Evolutionary conservation across 2,113 vertebrate genomes (phyloP).

Genomic region (Gymnocephalus cernua): DNA sequence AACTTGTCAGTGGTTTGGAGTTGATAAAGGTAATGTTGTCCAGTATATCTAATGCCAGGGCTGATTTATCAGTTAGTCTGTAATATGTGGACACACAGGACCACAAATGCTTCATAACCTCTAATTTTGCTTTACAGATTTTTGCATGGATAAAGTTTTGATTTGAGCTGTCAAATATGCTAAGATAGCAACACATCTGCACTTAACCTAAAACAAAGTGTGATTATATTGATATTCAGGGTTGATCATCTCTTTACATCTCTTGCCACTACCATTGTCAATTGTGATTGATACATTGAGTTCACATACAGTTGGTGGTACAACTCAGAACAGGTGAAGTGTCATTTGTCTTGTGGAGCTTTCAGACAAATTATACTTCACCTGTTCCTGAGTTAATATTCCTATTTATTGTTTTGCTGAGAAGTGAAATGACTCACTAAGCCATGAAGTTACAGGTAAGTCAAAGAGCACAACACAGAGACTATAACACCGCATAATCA

Average conservation of each 20-base stretch:
- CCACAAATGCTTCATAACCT: neutral
- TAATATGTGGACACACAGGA: neutral
- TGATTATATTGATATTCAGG: neutral
- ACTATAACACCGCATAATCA: slow-evolving; percentile 38
- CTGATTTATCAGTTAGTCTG: neutral
- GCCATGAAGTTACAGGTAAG: slow-evolving; percentile 39
- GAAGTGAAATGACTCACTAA: slow-evolving; percentile 34
- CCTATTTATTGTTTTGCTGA: slow-evolving; percentile 1
- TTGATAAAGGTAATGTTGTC: neutral
- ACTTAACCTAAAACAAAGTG: neutral
- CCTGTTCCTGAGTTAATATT: slow-evolving; percentile 41
- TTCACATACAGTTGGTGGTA: neutral
- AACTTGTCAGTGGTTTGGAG: neutral
- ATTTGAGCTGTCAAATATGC: neutral
- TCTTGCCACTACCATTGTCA: neutral
- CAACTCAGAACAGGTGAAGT: too few relatives aligned
- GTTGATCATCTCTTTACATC: neutral
- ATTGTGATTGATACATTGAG: neutral
- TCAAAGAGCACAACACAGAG: slow-evolving; percentile 24
- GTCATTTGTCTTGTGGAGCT: neutral
- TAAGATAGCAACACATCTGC: neutral
- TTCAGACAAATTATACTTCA: slow-evolving; percentile 21
- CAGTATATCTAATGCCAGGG: neutral
- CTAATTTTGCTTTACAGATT: neutral
- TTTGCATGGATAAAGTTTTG: neutral